These are phyloP conservation scores for Ranitomeya imitator DNA, from an alignment of 2,113 vertebrate genomes.

Conservation along the genomic window DNA sequence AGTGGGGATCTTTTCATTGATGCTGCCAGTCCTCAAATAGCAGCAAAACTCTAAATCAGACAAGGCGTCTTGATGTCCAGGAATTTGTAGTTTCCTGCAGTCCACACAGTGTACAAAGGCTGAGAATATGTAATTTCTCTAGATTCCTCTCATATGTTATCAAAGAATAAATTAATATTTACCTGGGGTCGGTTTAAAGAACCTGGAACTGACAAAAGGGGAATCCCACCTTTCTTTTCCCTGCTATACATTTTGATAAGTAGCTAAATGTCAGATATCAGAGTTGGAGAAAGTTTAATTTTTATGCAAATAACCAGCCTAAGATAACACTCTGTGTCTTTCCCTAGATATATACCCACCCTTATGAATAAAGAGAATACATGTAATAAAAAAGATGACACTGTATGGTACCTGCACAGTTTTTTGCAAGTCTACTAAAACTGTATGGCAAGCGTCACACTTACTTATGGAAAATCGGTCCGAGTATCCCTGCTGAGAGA, in stretches of 20 bases:
- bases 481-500: too few species aligned
- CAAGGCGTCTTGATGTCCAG: conserved; percentile 39
- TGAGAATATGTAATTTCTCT: conserved; percentile 16
- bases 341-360: too few species aligned
- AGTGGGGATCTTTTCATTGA: too few species aligned
- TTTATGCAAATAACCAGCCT: too few species aligned
- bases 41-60: not conserved
- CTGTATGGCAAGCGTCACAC: too few species aligned
- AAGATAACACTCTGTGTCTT: too few species aligned
- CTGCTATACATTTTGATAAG: not conserved
- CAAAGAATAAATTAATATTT: conserved; percentile 42
- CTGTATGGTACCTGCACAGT: too few species aligned
- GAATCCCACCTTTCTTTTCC: not conserved
- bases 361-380: too few species aligned
- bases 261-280: not conserved
- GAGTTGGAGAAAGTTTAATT: not conserved
- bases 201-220: not conserved
- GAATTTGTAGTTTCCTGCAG: conserved; percentile 43
- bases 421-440: too few species aligned
- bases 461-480: too few species aligned
- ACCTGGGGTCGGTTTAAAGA: not conserved
- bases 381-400: too few species aligned
- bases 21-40: conserved; percentile 20
- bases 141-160: conserved; percentile 45
- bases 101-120: conserved; percentile 45